Evolutionary conservation across 1,140 invertebrate species (phyloP), one percentile per base, ranked within the genome.

Genomic region (Bombyx mandarina): DNA sequence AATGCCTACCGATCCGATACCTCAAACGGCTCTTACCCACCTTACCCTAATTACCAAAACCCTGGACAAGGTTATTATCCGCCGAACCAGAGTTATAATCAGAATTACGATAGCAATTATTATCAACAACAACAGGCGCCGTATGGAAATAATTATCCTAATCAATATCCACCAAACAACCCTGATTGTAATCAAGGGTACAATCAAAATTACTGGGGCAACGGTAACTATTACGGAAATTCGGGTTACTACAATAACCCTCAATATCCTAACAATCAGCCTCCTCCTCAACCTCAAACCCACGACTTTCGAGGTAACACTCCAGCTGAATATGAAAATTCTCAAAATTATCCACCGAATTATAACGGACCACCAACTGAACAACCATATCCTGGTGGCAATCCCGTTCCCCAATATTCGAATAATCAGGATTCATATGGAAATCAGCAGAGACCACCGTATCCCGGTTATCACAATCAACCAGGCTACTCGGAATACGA

Each of bases 181-280:
- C 56, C 75, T 2, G 76, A 80, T 10, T 58, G 61, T 49, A 69
- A 52, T 47, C 75, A 75, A 65, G 70, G 70, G 9, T 80, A 82
- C 57, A 82, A 79, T 56, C 79, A 79, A 59, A 82, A 80, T 54
- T 85, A 82, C 56, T 83, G 80, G 82, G 70, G 73, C 7, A 79
- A 77, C 50, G 71, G 75, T 7, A 78, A 76, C 22, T 89, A 86
- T 62, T 82, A 84, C 49, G 77, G 79, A 8, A 82, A 83, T 55
- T 53, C 75, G 6, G 73, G 71, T 6, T 86, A 83, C 43, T 88
- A 88, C 56, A 83, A 82, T 54, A 86, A 84, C 52, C 69, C 76
- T 3, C 79, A 79, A 52, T 87, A 80, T 54, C 62, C 70, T n/a
- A 78, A 79, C 45, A 79, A 76, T 50, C 79, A 76, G 50, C 60